Evolutionary conservation across 2,888 invertebrate genomes (phyloP).

Genomic region (Actias luna): DNA sequence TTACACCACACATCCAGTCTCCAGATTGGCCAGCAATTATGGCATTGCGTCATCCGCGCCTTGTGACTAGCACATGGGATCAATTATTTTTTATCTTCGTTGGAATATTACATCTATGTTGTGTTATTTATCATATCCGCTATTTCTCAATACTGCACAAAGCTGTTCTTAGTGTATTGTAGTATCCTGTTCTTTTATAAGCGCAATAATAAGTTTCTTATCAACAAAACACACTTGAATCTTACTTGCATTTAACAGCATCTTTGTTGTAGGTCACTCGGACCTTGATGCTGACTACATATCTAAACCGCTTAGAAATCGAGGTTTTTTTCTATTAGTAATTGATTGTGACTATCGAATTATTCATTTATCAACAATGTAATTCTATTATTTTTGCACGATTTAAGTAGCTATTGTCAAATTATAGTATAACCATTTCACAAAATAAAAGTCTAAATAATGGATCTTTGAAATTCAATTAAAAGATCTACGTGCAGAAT

Average conservation of each 20-base stretch:
- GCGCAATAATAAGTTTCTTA: too few relatives aligned
- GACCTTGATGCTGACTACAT: background rate
- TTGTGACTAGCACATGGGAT: constrained; percentile 23
- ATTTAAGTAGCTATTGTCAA: too few relatives aligned
- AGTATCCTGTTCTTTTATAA: background rate
- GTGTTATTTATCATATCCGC: background rate
- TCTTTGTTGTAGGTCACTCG: background rate
- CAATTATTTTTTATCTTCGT: constrained; percentile 6
- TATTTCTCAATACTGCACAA: background rate
- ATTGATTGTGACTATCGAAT: too few relatives aligned
- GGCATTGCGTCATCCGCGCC: constrained; percentile 21
- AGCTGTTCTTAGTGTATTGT: background rate
- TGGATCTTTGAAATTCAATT: too few relatives aligned
- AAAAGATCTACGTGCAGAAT: too few relatives aligned
- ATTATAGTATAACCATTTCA: too few relatives aligned
- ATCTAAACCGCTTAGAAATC: too few relatives aligned
- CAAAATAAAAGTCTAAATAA: too few relatives aligned
- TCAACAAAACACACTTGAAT: too few relatives aligned
- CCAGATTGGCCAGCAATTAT: constrained; percentile 7
- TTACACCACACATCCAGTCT: background rate
- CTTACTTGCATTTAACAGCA: background rate
- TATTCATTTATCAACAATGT: too few relatives aligned
- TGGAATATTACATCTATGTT: constrained; percentile 1
- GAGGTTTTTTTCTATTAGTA: too few relatives aligned
- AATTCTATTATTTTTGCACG: too few relatives aligned